Base-by-base conservation (phyloP, 2,797 vertebrate species). In the Mus spretus region DNA sequence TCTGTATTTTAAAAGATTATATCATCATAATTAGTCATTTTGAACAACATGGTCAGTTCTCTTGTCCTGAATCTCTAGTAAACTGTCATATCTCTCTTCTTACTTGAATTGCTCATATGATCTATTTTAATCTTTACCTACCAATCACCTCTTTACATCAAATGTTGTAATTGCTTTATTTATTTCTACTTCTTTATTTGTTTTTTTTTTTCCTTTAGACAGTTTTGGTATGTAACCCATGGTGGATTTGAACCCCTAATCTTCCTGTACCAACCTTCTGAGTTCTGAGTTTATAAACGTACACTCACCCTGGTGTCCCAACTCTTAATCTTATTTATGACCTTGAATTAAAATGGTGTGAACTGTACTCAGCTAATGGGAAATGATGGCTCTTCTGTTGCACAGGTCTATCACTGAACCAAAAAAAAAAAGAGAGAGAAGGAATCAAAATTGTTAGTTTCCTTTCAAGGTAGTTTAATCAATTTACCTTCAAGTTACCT, bases 181-280 rank as follows among this genome's bases (percentile, higher is more conserved):
- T 88, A 57, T 80, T 89, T 90, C 78, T 81, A 77, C 55, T 84
- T 57, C 55, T 63, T 93, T 40, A 44, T 84, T 83, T 95, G 9
- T 74, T 3, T 74, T 67, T 53, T 53, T 50, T n/a, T 53, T 67
- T 70, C 10, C 53, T 44, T 44, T 19, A 80, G 47, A 50, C 12
- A 78, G 19, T 44, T 28, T 82, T 72, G 37, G 53, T 82, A 47
- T 70, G 11, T 82, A 57, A 26, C 7, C 19, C n/a, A 72, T 14
- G 24, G 37, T 72, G n/a, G 26, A 79, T 34, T 82, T 67, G 50
- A 91, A 72, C 34, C 20, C 11, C 24, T 22, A n/a, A 22, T 80
- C 28, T 34, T 90, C 26, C 78, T 81, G n/a, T n/a, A 26, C 19
- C n/a, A 91, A 24, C 63, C 50, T 90, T 67, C n/a, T 44, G 2